These are phyloP conservation scores for Caerostris darwini DNA, from an alignment of 1,140 invertebrate genomes.

Conservation along the genomic window DNA sequence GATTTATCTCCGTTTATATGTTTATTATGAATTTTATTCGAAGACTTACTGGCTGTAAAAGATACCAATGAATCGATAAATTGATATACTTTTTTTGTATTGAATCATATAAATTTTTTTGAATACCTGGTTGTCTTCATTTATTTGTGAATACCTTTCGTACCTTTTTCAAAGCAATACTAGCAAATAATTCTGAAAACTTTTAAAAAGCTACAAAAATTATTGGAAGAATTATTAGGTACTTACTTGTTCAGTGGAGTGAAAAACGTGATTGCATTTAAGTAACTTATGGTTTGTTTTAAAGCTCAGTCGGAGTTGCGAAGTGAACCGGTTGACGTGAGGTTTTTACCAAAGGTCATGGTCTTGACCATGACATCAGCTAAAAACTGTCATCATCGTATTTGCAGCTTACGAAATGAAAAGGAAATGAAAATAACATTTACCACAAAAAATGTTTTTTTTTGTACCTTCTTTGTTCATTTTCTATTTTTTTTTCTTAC, in stretches of 20 bases:
- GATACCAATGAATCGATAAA: no score
- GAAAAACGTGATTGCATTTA: constrained; percentile 18
- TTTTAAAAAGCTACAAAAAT: background rate
- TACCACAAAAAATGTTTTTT: constrained; percentile 2
- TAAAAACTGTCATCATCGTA: constrained; percentile 48
- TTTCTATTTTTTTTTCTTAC: background rate
- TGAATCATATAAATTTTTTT: no score
- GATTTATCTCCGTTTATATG: no score
- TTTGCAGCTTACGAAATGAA: constrained; percentile 24
- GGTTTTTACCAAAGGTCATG: constrained; percentile 77
- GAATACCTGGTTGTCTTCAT: no score
- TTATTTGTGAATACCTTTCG: no score
- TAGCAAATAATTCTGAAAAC: no score
- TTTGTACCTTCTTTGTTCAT: background rate
- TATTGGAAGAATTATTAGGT: background rate
- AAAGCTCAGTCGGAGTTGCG: background rate
- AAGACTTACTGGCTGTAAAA: no score
- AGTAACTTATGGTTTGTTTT: background rate
- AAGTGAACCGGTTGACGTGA: constrained; percentile 70
- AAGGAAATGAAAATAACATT: constrained; percentile 47
- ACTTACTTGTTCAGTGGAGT: constrained; percentile 41
- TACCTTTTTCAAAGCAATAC: no score
- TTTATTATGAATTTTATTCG: no score
- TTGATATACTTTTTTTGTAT: no score
- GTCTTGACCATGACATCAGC: constrained; percentile 71